These are phyloP conservation scores for Noctua pronuba DNA, from an alignment of 2,888 invertebrate species.

Conservation along the genomic window DNA sequence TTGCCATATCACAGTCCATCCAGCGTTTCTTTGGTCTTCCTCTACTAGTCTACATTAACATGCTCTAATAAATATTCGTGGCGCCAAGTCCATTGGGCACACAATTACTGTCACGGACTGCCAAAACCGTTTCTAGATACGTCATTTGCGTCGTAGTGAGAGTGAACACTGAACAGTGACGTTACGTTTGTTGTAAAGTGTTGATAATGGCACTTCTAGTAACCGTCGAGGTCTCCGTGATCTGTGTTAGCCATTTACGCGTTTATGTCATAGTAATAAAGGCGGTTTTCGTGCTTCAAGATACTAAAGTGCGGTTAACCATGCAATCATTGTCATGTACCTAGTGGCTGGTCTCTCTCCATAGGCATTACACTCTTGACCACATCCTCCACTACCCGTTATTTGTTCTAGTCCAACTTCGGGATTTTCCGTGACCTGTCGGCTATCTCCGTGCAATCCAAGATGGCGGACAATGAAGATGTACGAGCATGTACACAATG, in stretches of 20 bases:
- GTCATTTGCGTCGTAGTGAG: background rate
- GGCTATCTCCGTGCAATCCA: slow-evolving; percentile 28
- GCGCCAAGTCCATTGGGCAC: background rate
- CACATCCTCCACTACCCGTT: slow-evolving; percentile 16
- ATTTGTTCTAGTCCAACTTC: background rate
- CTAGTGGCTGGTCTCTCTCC: background rate
- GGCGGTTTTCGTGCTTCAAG: background rate
- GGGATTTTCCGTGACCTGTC: slow-evolving; percentile 19
- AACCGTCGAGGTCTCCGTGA: background rate
- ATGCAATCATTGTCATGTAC: background rate
- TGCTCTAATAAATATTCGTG: background rate
- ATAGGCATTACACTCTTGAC: background rate
- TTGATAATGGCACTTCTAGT: background rate
- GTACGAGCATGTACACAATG: slow-evolving; percentile 56
- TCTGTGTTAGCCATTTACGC: background rate
- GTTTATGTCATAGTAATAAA: background rate
- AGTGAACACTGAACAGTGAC: background rate
- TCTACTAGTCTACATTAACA: no score
- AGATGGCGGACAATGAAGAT: slow-evolving; percentile 20
- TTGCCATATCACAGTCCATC: no score
- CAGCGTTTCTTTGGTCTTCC: no score
- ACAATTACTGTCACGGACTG: background rate
- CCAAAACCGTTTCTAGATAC: background rate
- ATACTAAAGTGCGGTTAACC: background rate
- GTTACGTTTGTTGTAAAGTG: background rate